Base-by-base conservation (phyloP, 2,113 vertebrate species). In the Monarcha castaneiventris region DNA sequence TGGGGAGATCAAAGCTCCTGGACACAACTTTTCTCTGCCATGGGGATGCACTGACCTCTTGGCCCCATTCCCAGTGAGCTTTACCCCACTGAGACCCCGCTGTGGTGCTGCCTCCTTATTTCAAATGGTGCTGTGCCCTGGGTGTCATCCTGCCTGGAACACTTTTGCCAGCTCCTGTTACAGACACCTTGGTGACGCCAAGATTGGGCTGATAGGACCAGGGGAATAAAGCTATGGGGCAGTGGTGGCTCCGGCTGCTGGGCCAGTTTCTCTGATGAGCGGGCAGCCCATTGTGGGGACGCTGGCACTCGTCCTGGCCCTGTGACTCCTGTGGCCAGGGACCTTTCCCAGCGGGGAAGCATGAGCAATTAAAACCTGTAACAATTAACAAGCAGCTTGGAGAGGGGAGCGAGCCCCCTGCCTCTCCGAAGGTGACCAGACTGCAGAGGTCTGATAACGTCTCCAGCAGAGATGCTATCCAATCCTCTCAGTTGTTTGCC, bases 1-100 rank as follows among this genome's bases (percentile, higher is more conserved):
- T 4, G 0, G 69, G 54, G 95, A 92, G 87, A 95, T 94, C 61
- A 81, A 95, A 96, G 94, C 12, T 3, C 63, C 32, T 4, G 6
- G 76, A 84, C 48, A 25, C 1, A 0, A 64, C 84, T 81, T 78
- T 74, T 55, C 79, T 93, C 27, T 64, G 80, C n/a, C 0, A 25
- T 97, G 95, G 95, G 89, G 95, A 96, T 63, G 64, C 1, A 3
- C 68, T 84, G 89, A 94, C 93, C 89, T 93, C 61, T 39, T 1
- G 16, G 48, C 64, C 76, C 61, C 0, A 1, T 81, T 97, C 80
- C 83, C 7, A 1, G 37, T 4, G 2, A 64, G 59, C 19, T 89
- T 86, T 74, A 66, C 59, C 64, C 81, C 1, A 5, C 41, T 1
- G 22, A 71, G 84, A 77, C 66, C 23, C 54, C 0, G 0, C 56